phyloP scores from a whole-genome alignment of 2,888 invertebrate genomes.

The Timema cristinae region DNA sequence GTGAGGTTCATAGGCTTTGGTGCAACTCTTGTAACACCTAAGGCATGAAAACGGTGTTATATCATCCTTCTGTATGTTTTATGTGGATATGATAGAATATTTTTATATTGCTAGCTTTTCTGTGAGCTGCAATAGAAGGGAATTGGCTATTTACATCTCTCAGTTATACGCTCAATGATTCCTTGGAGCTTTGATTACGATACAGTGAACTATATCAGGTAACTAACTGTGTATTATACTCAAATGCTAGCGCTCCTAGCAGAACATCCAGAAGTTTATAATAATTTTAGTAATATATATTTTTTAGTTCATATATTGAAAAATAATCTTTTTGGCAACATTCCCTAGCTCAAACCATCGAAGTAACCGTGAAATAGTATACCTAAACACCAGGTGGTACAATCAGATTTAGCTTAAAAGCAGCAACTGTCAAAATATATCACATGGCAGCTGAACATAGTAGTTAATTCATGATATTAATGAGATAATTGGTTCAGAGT shows the following conservation, averaged over 20 bases:
- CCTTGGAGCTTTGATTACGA: background rate
- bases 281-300: background rate
- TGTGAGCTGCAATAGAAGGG: background rate
- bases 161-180: background rate
- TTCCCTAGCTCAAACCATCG: background rate
- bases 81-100: background rate
- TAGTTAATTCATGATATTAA: background rate
- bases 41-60: background rate
- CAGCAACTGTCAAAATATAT: no score
- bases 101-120: background rate
- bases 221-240: background rate
- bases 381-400: background rate
- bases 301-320: background rate
- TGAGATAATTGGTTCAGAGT: no score
- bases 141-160: background rate
- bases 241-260: background rate
- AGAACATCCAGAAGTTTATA: background rate
- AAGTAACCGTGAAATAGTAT: background rate
- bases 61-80: background rate
- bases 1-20: background rate
- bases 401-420: no score
- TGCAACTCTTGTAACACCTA: background rate
- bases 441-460: background rate
- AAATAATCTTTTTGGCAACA: background rate
- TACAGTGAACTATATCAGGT: background rate